phyloP scores from a whole-genome alignment of 2,797 vertebrate genomes.

The Galago senegalensis region DNA sequence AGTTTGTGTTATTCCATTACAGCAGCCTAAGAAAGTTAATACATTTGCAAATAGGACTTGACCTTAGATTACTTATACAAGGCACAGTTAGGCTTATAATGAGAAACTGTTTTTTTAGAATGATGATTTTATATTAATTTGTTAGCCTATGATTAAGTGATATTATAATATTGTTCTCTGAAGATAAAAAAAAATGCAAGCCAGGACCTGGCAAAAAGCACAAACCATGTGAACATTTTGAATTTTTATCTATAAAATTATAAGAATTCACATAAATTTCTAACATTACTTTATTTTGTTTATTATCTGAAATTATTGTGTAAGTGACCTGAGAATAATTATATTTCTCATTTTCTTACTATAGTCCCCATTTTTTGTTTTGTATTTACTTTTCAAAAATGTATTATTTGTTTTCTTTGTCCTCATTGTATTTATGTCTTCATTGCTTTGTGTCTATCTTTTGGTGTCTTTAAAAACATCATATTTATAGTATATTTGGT shows the following conservation, averaged over 20 bases:
- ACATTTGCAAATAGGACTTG: no score
- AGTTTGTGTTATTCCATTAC: background rate
- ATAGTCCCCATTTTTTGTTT: background rate
- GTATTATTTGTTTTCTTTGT: background rate
- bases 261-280: background rate
- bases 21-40: background rate
- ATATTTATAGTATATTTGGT: background rate
- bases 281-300: background rate
- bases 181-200: background rate
- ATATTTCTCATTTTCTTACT: slow-evolving; percentile 27
- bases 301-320: background rate
- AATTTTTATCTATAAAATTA: background rate
- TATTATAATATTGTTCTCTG: background rate
- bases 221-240: background rate
- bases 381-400: background rate
- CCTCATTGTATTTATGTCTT: background rate
- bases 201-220: background rate
- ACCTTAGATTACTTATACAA: background rate
- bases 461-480: background rate
- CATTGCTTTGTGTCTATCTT: background rate
- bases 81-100: background rate
- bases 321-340: background rate
- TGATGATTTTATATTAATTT: background rate
- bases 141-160: background rate
- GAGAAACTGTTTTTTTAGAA: background rate